Conservation (phyloP, 2,888 invertebrate genomes). For the Thyatira batis region DNA sequence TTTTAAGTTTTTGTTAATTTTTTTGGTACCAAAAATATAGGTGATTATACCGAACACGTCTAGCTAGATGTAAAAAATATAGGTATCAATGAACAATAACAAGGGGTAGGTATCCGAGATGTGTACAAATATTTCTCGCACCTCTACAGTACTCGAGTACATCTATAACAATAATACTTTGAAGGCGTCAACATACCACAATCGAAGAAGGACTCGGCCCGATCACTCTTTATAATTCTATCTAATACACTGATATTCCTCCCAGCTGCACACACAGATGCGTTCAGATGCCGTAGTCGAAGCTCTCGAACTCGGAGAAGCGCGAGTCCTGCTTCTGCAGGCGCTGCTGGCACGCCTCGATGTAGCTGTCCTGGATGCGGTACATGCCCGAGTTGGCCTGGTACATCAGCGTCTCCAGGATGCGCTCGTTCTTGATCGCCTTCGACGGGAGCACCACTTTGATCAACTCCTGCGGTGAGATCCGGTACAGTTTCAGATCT, state of each 20-base stretch:
- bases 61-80: constrained; percentile 81
- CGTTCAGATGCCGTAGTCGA: constrained; percentile 87
- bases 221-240: constrained; percentile 68
- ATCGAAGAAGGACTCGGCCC: constrained; percentile 66
- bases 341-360: constrained; percentile 93
- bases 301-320: constrained; percentile 91
- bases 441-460: constrained; percentile 96
- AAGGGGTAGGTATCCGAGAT: constrained; percentile 78
- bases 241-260: constrained; percentile 80
- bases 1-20: constrained; percentile 48
- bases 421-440: constrained; percentile 95
- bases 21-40: constrained; percentile 79
- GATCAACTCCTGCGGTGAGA: constrained; percentile 95
- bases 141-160: constrained; percentile 72
- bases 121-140: constrained; percentile 79
- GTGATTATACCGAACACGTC: constrained; percentile 78
- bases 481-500: constrained; percentile 94
- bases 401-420: constrained; percentile 95
- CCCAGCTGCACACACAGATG: constrained; percentile 81
- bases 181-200: constrained; percentile 78
- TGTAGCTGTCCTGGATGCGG: constrained; percentile 92
- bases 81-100: constrained; percentile 81
- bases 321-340: constrained; percentile 94
- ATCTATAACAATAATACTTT: constrained; percentile 81
- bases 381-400: constrained; percentile 97